Evolutionary conservation across 1,140 invertebrate genomes (phyloP), one percentile per base, ranked within the genome.

Genomic region (Wasmannia auropunctata): DNA sequence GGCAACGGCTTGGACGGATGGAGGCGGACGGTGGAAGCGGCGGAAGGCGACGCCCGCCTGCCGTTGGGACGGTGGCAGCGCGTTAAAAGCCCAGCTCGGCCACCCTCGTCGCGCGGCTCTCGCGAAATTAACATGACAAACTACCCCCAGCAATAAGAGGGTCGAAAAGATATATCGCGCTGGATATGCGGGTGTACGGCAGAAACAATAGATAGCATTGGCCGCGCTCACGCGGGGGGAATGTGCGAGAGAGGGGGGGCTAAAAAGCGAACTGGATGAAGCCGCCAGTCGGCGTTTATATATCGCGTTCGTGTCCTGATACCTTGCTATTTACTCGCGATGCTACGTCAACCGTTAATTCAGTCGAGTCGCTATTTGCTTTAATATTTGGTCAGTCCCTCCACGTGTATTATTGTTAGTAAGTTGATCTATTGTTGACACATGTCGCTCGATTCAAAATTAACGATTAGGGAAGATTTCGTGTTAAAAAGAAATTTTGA

Each of bases 121-220:
- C 85, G 93, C 93, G 93, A 95, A 95, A 95, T 95, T 95, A 95
- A 95, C 95, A 95, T 95, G 95, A 95, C 94, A 95, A 95, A 95
- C 95, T 95, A 95, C 94, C 94, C 94, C 90, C 92, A 93, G 95
- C 94, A 95, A 95, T 95, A 95, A 95, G 94, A 94, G 94, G 94
- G 94, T 94, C 90, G 88, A 92, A 92, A 93, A 95, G 94, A 95
- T 95, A 94, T 95, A 95, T 95, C 92, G 92, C 91, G 86, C 83
- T 90, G 94, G 90, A 93, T 95, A 95, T 95, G 94, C 94, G 94
- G 94, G 94, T 93, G 93, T 92, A 93, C 92, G 88, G 89, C 92
- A 94, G 94, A 95, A 95, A 95, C 95, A 95, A 95, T 95, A 92
- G 94, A 93, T 92, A 92, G 90, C 86, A 88, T 72, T 79, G 54